phyloP scores from a whole-genome alignment of 1,140 invertebrate genomes.

The Monochamus saltuarius region DNA sequence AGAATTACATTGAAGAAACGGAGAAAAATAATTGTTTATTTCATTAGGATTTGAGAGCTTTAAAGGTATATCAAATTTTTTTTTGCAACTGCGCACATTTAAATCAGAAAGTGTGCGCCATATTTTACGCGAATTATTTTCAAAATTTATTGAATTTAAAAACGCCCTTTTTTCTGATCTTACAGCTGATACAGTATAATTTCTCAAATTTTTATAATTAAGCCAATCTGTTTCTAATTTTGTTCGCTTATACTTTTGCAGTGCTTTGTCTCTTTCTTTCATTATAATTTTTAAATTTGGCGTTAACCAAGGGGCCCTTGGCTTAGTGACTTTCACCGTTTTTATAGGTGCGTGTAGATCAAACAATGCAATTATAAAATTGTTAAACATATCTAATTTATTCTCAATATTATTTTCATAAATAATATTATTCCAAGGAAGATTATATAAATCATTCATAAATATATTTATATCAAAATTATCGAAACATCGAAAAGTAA shows the following conservation, averaged over 20 bases:
- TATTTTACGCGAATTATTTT: background rate
- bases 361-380: background rate
- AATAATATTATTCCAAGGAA: too few relatives aligned
- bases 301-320: constrained; percentile 9
- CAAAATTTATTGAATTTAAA: background rate
- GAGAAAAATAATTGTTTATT: constrained; percentile 4
- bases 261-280: constrained; percentile 14
- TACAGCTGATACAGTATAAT: constrained; percentile 8
- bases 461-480: too few relatives aligned
- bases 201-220: constrained; percentile 13
- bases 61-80: background rate
- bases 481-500: too few relatives aligned
- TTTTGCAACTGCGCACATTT: background rate
- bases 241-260: constrained; percentile 11
- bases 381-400: too few relatives aligned
- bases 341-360: constrained; percentile 12
- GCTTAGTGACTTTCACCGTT: constrained; percentile 8
- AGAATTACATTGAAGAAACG: background rate
- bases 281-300: constrained; percentile 14
- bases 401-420: too few relatives aligned
- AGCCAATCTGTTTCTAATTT: constrained; percentile 7
- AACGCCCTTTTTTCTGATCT: constrained; percentile 13
- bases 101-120: background rate
- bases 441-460: too few relatives aligned
- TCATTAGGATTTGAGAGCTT: constrained; percentile 4